Evolutionary conservation across 2,113 vertebrate genomes (phyloP).

Genomic region (Chaetops frenatus): DNA sequence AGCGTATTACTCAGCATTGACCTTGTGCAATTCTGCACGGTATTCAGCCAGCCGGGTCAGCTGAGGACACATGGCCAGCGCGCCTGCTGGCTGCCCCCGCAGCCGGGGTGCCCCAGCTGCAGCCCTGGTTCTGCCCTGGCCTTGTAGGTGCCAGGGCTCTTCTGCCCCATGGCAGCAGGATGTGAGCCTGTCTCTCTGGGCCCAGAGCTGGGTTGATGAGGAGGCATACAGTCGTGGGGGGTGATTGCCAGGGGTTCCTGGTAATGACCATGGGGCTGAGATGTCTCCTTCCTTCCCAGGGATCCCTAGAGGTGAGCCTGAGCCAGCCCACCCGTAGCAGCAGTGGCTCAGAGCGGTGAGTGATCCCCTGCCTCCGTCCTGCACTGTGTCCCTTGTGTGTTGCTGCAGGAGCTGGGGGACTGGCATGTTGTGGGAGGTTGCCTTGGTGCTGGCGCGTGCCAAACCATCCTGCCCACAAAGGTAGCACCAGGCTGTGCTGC

Average conservation of each 20-base stretch:
- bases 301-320: constrained; percentile 82
- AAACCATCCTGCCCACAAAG: background rate
- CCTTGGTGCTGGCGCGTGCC: background rate
- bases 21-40: constrained; percentile 66
- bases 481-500: background rate
- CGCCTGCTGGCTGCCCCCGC: background rate
- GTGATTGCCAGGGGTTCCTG: fast-evolving
- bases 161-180: background rate
- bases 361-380: background rate
- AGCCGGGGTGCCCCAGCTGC: background rate
- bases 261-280: background rate
- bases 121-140: fast-evolving
- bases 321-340: constrained; percentile 82
- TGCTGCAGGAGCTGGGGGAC: background rate
- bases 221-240: fast-evolving
- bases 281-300: constrained; percentile 60
- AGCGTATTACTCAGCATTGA: constrained; percentile 62
- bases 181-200: background rate
- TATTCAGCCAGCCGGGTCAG: constrained; percentile 29
- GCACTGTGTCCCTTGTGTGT: fast-evolving
- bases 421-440: background rate
- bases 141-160: background rate
- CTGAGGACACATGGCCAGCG: background rate
- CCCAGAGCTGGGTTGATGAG: background rate
- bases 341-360: constrained; percentile 88